These are phyloP conservation scores for Leiothrix lutea DNA, from an alignment of 2,113 vertebrate species.

Conservation along the genomic window DNA sequence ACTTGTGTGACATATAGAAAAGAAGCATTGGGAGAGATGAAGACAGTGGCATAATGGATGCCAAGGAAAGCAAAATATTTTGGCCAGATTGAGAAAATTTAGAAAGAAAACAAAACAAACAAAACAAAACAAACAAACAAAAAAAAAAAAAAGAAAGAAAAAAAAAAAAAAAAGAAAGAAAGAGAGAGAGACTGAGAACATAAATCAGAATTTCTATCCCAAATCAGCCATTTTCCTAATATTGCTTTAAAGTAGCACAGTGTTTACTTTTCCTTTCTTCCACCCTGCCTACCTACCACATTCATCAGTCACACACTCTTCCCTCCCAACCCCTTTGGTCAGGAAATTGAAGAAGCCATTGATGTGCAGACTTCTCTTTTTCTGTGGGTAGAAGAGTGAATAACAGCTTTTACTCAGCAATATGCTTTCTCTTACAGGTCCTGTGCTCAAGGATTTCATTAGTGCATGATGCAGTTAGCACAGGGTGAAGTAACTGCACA, in stretches of 20 bases:
- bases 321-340: background rate
- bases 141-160: no score
- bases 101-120: no score
- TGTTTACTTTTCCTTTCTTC: background rate
- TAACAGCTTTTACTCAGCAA: background rate
- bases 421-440: background rate
- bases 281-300: background rate
- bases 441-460: background rate
- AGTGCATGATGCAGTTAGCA: background rate
- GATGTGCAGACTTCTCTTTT: background rate
- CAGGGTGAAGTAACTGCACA: background rate
- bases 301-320: background rate
- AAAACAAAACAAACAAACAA: no score
- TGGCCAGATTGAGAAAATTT: background rate
- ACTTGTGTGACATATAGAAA: background rate
- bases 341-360: background rate
- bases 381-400: background rate
- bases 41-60: background rate
- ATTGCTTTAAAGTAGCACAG: background rate
- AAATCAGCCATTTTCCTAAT: accelerated
- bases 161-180: background rate
- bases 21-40: background rate
- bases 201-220: background rate
- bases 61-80: accelerated
- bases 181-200: background rate